These are phyloP conservation scores for Ranitomeya imitator DNA, from an alignment of 2,113 vertebrate genomes.

Conservation along the genomic window DNA sequence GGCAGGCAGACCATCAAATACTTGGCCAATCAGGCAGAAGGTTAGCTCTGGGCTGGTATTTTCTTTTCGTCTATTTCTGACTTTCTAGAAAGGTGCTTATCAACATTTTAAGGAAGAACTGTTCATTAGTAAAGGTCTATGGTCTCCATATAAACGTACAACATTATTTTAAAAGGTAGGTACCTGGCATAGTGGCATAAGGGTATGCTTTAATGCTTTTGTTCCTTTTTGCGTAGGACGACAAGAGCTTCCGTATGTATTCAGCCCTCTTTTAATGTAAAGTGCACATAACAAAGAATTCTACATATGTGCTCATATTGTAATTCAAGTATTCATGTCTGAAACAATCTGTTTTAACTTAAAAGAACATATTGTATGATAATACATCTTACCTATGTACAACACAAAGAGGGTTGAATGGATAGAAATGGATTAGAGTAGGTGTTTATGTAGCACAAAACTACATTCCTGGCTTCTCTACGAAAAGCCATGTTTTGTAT, in stretches of 20 bases:
- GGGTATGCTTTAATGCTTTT: too few species aligned
- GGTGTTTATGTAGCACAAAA: slow-evolving; percentile 18
- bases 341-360: not conserved
- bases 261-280: not conserved
- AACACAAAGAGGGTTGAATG: slow-evolving; percentile 56
- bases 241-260: not conserved
- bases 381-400: not conserved
- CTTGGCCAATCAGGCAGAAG: too few species aligned
- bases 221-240: not conserved
- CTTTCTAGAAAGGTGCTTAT: too few species aligned
- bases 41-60: too few species aligned
- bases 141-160: too few species aligned
- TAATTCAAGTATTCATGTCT: not conserved
- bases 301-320: not conserved
- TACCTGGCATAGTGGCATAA: too few species aligned
- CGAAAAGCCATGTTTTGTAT: slow-evolving; percentile 44
- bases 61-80: too few species aligned
- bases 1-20: too few species aligned
- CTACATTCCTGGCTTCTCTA: slow-evolving; percentile 61
- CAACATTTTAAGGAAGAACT: too few species aligned
- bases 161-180: too few species aligned
- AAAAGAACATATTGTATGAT: not conserved
- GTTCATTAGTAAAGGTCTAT: too few species aligned
- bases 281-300: not conserved
- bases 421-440: slow-evolving; percentile 59